Base-by-base conservation (phyloP, 2,797 vertebrate genomes). In the Myioborus miniatus region DNA sequence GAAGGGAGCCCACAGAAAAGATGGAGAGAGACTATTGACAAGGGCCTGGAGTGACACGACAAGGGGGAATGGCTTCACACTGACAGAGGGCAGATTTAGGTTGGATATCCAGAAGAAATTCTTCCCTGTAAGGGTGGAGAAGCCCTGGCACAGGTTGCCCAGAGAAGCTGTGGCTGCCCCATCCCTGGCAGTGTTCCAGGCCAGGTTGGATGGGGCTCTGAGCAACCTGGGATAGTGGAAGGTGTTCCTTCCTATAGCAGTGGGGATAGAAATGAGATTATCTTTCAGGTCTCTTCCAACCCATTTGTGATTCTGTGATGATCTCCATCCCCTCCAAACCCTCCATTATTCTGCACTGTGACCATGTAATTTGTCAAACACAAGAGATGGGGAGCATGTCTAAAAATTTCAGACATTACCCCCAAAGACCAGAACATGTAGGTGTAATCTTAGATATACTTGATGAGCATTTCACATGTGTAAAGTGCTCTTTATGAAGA, bases 101-200 rank as follows among this genome's bases (percentile, higher is more conserved):
- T 21, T 1, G 34, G 52, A 26, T 4, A 27, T 39, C 0, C 0
- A 2, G 29, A 44, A 50, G 10, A 18, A 83, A 41, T 46, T 59
- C 0, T 29, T 59, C 4, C 5, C 6, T 78, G 11, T 59, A 59
- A 46, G 30, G 8, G 8, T 58, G 12, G 0, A 0, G 44, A 59
- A 18, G 6, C 21, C 6, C 39, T 64, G 65, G 52, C 6, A 71
- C 4, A 21, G 15, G 15, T 6, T 83, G 0, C 3, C 3, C 39
- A 36, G 32, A 71, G 26, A 0, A 71, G 7, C 8, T 63, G 56
- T 37, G 24, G n/a, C 12, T 77, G 15, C 26, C 21, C 6, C 18
- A 20, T 39, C 22, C 34, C 15, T 53, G 52, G 39, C 0, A 53
- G 11, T 78, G 26, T 21, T 0, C 13, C 0, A 78, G 58, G 4